A percentile compares a stretch with the other conserved stretches of the same genome.
Conservation (phyloP, 2,113 vertebrate species). For the Zootoca vivipara region DNA sequence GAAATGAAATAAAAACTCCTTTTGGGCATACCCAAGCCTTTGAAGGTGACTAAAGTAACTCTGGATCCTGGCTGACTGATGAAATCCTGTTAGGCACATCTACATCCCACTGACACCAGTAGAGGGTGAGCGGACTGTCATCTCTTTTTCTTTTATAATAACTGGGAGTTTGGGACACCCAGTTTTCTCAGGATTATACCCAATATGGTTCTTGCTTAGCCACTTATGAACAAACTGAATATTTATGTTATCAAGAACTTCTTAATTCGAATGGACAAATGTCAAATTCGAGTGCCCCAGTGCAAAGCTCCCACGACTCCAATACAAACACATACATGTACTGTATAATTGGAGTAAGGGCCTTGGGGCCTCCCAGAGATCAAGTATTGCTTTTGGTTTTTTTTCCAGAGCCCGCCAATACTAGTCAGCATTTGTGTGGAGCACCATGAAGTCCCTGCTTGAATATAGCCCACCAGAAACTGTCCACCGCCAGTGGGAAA, state of each 20-base stretch:
- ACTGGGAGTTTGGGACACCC: neutral
- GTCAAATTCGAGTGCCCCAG: neutral
- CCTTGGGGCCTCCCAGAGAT: too few relatives aligned
- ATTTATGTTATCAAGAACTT: neutral
- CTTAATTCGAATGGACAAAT: constrained; percentile 5
- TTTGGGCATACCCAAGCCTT: neutral
- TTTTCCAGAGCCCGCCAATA: neutral
- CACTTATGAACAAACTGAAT: neutral
- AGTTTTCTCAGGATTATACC: neutral
- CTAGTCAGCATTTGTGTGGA: too few relatives aligned
- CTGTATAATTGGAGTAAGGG: too few relatives aligned
- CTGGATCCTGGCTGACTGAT: neutral
- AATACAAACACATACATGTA: neutral
- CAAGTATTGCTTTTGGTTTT: too few relatives aligned
- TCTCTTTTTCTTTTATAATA: neutral
- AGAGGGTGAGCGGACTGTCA: neutral
- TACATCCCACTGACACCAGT: neutral
- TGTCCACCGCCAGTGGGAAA: too few relatives aligned
- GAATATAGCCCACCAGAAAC: neutral
- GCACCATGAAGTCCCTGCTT: neutral
- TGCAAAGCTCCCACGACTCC: neutral
- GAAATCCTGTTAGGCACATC: neutral
- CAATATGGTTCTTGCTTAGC: neutral
- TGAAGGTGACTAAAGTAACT: neutral
- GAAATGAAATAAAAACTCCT: neutral